Evolutionary conservation across 2,797 vertebrate species (phyloP).

Genomic region (Dromococcyx pavoninus): DNA sequence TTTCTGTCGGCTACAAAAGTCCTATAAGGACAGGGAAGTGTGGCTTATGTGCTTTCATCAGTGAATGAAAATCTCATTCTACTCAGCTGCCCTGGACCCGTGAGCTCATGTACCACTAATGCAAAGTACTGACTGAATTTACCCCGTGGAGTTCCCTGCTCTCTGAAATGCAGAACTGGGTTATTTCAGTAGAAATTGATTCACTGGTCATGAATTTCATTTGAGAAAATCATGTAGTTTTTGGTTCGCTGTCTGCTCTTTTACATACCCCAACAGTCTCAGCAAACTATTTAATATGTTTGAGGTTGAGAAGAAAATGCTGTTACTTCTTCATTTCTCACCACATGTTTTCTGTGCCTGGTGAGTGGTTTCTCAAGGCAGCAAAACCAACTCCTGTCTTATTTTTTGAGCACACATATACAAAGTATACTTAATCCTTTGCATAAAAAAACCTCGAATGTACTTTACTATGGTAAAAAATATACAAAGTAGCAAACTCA

Average conservation of each 20-base stretch:
- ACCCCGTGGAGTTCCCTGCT: not conserved
- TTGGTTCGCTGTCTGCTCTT: not conserved
- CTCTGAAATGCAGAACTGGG: not conserved
- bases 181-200: not conserved
- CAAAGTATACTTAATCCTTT: not conserved
- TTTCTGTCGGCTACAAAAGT: not conserved
- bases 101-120: not conserved
- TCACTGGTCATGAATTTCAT: not conserved
- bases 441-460: not conserved
- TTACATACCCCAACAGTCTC: not conserved
- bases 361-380: not conserved
- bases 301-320: not conserved
- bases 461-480: not conserved
- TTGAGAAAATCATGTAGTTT: conserved; percentile 6
- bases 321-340: not conserved
- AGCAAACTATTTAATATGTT: not conserved
- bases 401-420: not conserved
- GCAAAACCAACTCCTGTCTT: not conserved
- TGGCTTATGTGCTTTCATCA: not conserved
- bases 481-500: not conserved
- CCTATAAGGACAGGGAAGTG: not conserved
- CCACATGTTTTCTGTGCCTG: not conserved
- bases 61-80: not conserved
- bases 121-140: not conserved
- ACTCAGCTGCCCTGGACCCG: not conserved